These are phyloP conservation scores for Equus przewalskii DNA, from an alignment of 2,113 vertebrate genomes.

Conservation along the genomic window DNA sequence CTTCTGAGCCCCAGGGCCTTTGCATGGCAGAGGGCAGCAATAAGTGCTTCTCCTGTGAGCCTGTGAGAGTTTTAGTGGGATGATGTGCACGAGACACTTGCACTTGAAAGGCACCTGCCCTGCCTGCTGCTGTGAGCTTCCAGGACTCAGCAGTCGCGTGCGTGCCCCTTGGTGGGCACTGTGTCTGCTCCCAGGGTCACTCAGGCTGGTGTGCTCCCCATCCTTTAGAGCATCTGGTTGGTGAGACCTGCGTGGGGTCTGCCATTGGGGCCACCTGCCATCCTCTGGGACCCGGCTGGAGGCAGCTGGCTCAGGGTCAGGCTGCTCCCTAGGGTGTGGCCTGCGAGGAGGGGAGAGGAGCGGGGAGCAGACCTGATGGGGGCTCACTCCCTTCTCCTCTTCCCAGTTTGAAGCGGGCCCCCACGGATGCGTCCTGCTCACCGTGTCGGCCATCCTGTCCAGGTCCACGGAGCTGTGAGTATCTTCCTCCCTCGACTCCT, in stretches of 20 bases:
- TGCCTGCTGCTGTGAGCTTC: not conserved
- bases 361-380: too few species aligned
- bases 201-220: not conserved
- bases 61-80: not conserved
- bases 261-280: not conserved
- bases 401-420: constrained; percentile 94
- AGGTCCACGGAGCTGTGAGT: constrained; percentile 93
- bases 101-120: accelerated
- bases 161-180: accelerated
- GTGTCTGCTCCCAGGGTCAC: accelerated
- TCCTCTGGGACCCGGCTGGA: not conserved
- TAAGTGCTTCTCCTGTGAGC: not conserved
- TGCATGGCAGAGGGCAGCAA: not conserved
- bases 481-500: not conserved
- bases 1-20: not conserved
- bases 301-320: not conserved
- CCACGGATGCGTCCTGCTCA: constrained; percentile 93
- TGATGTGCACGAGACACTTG: accelerated
- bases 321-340: not conserved
- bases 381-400: not conserved
- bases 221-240: not conserved
- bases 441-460: constrained; percentile 94
- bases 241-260: not conserved
- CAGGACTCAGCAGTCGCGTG: accelerated
- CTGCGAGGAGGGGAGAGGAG: not conserved